A percentile compares a stretch with the other conserved stretches of the same genome.
phyloP scores from a whole-genome alignment of 1,140 invertebrate species.

The Teleopsis dalmanni region DNA sequence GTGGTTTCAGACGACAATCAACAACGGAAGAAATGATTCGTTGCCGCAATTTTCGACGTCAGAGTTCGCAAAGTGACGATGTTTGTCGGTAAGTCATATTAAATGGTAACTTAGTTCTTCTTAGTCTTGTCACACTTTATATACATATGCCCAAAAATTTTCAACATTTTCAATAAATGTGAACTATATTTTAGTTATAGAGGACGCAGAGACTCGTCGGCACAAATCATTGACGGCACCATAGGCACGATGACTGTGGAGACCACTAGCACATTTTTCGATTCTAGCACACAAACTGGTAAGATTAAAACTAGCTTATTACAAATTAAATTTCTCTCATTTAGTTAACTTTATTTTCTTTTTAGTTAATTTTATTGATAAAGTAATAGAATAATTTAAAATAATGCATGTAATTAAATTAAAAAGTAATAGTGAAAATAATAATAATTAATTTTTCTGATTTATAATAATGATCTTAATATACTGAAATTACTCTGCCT shows the following conservation, averaged over 20 bases:
- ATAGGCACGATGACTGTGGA: slow-evolving; percentile 87
- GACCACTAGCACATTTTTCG: slow-evolving; percentile 84
- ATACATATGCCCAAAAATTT: too few relatives aligned
- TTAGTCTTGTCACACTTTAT: background rate
- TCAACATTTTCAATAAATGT: background rate
- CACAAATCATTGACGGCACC: slow-evolving; percentile 86
- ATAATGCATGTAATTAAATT: too few relatives aligned
- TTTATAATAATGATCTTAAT: too few relatives aligned
- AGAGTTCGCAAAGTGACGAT: slow-evolving; percentile 72
- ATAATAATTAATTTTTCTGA: too few relatives aligned
- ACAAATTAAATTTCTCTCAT: too few relatives aligned
- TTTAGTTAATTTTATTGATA: too few relatives aligned
- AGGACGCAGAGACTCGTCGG: slow-evolving; percentile 75
- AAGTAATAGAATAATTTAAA: too few relatives aligned
- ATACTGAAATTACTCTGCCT: too few relatives aligned
- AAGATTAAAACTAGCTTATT: too few relatives aligned
- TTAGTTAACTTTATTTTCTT: too few relatives aligned
- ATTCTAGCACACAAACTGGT: slow-evolving; percentile 89
- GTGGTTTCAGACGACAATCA: slow-evolving; percentile 79
- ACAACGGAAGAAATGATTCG: slow-evolving; percentile 89
- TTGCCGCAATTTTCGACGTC: slow-evolving; percentile 76
- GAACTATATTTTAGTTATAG: slow-evolving; percentile 47
- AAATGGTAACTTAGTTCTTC: background rate
- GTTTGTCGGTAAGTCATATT: slow-evolving; percentile 55
- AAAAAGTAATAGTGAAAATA: too few relatives aligned